phyloP scores from a whole-genome alignment of 2,888 invertebrate genomes.

The Mamestra brassicae region DNA sequence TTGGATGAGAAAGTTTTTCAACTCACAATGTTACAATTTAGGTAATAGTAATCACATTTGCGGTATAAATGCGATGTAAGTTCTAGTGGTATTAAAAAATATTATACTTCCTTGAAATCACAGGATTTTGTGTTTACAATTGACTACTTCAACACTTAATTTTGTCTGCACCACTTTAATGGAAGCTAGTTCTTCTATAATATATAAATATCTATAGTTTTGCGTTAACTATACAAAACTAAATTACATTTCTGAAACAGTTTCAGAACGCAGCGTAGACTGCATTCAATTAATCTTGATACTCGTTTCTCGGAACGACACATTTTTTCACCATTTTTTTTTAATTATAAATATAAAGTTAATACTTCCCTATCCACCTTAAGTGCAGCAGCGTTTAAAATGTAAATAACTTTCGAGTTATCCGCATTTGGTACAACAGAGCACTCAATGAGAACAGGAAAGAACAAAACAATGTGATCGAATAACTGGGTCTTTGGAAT shows the following conservation, averaged over 20 bases:
- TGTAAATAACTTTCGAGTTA: constrained; percentile 85
- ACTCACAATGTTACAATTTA: constrained; percentile 14
- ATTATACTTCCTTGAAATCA: constrained; percentile 41
- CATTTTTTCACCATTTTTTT: constrained; percentile 36
- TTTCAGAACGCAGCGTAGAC: constrained; percentile 40
- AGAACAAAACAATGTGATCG: constrained; percentile 68
- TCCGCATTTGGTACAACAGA: constrained; percentile 89
- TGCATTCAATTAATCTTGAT: constrained; percentile 49
- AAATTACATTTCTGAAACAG: constrained; percentile 23
- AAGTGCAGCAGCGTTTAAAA: constrained; percentile 88
- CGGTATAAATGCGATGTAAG: constrained; percentile 54
- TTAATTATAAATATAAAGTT: constrained; percentile 56
- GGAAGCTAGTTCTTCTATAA: constrained; percentile 31
- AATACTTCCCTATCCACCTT: constrained; percentile 84
- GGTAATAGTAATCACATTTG: constrained; percentile 48
- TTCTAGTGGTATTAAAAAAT: constrained; percentile 31
- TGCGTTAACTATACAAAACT: constrained; percentile 25
- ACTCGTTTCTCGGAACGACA: constrained; percentile 53
- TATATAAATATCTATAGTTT: constrained; percentile 31
- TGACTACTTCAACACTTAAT: constrained; percentile 16
- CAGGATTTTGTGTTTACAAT: constrained; percentile 36
- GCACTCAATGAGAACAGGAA: constrained; percentile 88
- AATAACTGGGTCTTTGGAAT: constrained; percentile 80
- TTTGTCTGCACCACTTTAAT: constrained; percentile 22
- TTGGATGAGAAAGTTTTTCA: not conserved